These are phyloP conservation scores for Exocentrus adspersus DNA, from an alignment of 2,888 invertebrate species.

Conservation along the genomic window DNA sequence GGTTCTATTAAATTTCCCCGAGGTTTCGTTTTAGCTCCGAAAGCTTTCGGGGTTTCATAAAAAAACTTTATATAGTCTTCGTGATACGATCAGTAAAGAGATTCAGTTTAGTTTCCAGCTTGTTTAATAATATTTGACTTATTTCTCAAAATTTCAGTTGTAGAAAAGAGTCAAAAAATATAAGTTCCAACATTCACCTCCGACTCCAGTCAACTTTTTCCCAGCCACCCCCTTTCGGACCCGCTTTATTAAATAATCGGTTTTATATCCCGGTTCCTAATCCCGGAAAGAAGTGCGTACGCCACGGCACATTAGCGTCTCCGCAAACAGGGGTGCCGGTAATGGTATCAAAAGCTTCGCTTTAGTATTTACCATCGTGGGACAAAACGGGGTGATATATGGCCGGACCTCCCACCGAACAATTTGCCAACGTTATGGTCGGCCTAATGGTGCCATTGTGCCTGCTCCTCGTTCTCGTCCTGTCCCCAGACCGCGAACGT, in stretches of 20 bases:
- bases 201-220: not conserved
- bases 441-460: constrained; percentile 63
- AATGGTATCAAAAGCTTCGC: constrained; percentile 42
- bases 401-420: constrained; percentile 63
- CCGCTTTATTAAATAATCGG: constrained; percentile 39
- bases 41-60: not conserved
- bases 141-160: too few relatives aligned
- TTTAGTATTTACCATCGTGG: constrained; percentile 56
- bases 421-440: constrained; percentile 64
- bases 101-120: too few relatives aligned
- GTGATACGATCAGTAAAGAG: too few relatives aligned
- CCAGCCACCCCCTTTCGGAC: not conserved
- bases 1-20: not conserved
- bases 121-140: too few relatives aligned
- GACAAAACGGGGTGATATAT: constrained; percentile 62
- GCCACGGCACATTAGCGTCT: constrained; percentile 44
- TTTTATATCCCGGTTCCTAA: too few relatives aligned
- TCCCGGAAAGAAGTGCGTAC: constrained; percentile 28
- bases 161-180: too few relatives aligned
- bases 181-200: not conserved
- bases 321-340: constrained; percentile 44
- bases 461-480: constrained; percentile 36
- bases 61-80: not conserved
- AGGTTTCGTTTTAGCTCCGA: not conserved
- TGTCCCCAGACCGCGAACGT: constrained; percentile 26